Conservation (phyloP, 1,140 invertebrate genomes). For the Brachionus sp. region DNA sequence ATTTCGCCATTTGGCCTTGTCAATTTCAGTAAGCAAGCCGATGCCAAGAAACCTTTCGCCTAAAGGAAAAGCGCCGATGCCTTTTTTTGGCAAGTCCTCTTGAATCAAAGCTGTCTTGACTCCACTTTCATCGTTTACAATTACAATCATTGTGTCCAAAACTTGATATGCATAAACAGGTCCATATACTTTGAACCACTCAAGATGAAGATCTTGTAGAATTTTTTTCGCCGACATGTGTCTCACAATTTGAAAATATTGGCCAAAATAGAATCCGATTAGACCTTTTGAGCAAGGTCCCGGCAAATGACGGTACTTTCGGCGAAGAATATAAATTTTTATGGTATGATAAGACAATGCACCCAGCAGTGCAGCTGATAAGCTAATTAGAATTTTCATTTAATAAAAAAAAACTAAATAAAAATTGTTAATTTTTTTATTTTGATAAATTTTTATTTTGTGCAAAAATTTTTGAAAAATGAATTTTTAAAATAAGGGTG, state of each 20-base stretch:
- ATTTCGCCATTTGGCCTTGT: not conserved
- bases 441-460: no score
- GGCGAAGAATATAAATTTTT: not conserved
- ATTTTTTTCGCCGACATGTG: not conserved
- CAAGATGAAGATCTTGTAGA: not conserved
- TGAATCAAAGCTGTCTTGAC: not conserved
- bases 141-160: not conserved
- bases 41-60: not conserved
- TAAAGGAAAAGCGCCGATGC: not conserved
- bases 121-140: not conserved
- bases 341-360: not conserved
- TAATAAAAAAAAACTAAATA: not conserved
- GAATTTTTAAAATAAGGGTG: no score
- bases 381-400: not conserved
- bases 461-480: no score
- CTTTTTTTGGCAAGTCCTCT: not conserved
- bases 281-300: not conserved
- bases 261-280: slow-evolving; percentile 30
- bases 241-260: not conserved
- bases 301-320: not conserved
- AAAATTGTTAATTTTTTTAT: not conserved
- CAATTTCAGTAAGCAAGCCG: not conserved
- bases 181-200: not conserved
- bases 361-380: not conserved
- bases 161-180: not conserved